These are phyloP conservation scores for Amblyraja radiata DNA, from an alignment of 2,797 vertebrate species.

Conservation along the genomic window DNA sequence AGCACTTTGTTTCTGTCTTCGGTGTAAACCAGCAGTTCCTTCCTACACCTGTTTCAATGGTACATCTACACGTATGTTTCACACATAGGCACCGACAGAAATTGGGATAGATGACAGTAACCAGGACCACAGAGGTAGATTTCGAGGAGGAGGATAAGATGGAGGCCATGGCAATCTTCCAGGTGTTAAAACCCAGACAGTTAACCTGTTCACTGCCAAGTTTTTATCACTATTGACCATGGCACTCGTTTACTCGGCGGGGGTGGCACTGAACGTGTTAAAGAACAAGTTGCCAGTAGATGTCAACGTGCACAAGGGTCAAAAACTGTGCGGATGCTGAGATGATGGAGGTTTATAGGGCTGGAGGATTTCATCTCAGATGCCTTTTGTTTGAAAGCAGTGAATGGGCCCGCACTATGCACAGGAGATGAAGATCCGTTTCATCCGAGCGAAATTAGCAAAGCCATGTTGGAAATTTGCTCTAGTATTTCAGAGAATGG, in stretches of 20 bases:
- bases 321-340: background rate
- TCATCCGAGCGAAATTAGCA: background rate
- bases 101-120: background rate
- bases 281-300: background rate
- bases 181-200: background rate
- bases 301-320: background rate
- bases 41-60: background rate
- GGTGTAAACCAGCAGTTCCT: no score
- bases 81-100: background rate
- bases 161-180: background rate
- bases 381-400: background rate
- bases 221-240: no score
- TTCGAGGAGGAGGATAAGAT: background rate
- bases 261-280: no score
- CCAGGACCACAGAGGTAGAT: background rate
- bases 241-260: no score
- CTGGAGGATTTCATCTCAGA: conserved; percentile 1
- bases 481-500: background rate
- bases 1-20: no score
- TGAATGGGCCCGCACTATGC: background rate
- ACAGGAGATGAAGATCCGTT: background rate
- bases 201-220: no score
- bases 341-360: background rate
- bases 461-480: background rate
- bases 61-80: background rate